phyloP scores from a whole-genome alignment of 2,113 vertebrate species.

The Gallinago media region DNA sequence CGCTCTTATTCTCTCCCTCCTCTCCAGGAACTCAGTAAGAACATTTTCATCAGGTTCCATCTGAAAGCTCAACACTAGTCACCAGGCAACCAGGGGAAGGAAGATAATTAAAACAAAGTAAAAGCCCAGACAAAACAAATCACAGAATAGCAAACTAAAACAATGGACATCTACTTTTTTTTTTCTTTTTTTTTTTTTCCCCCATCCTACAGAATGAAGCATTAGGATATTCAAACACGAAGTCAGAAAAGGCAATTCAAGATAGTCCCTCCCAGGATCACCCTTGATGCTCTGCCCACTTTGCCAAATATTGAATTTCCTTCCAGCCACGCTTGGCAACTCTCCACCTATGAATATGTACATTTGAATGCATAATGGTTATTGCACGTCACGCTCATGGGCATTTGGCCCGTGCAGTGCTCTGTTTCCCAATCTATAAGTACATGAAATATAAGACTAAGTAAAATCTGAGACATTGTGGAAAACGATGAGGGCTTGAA shows the following conservation, averaged over 20 bases:
- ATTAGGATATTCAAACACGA: not conserved
- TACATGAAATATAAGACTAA: conserved; percentile 39
- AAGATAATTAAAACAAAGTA: not conserved
- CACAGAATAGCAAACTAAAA: not conserved
- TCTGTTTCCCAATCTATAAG: conserved; percentile 34
- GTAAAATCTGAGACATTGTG: conserved; percentile 32
- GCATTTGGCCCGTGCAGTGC: conserved; percentile 4
- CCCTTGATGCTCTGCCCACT: not conserved
- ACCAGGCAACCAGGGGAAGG: not conserved
- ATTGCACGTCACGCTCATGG: conserved; percentile 56
- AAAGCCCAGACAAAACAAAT: not conserved
- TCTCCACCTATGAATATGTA: conserved; percentile 40
- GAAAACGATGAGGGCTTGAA: conserved; percentile 50
- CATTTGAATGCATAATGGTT: conserved; percentile 38
- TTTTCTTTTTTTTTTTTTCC: not conserved
- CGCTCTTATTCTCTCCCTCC: not conserved
- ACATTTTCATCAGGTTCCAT: not conserved
- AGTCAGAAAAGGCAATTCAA: conserved; percentile 23
- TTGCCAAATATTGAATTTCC: conserved; percentile 18
- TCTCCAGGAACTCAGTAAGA: not conserved
- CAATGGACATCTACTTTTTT: not conserved
- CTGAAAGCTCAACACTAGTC: not conserved
- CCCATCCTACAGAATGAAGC: not conserved
- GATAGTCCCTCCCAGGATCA: conserved; percentile 40
- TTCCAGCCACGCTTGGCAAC: conserved; percentile 68